Base-by-base conservation (phyloP, 2,888 invertebrate genomes). In the Ceramica pisi region DNA sequence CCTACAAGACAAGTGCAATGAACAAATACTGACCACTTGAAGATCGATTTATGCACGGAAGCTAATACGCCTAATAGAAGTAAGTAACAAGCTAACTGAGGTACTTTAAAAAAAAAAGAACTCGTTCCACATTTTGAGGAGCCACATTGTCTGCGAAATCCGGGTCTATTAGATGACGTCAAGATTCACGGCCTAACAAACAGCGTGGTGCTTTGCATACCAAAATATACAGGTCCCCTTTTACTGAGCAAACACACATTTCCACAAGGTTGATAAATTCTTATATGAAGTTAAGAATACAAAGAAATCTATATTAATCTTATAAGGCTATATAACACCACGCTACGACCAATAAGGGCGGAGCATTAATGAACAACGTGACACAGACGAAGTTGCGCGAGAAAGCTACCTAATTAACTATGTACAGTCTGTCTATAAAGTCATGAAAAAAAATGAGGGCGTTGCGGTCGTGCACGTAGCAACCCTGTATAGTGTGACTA, bases 61-160 rank as follows among this genome's bases (percentile, higher is more conserved):
- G 16, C 31, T 31, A 48, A 48, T 8, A 56, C n/a, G 1, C 16
- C 9, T 23, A 16, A 14, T 19, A 51, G 3, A 2, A 12, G 5
- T 41, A 35, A 44, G 51, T 19, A n/a, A 46, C n/a, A 46, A 44
- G 26, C 19, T 46, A 8, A 19, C 19, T 9, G 38, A 6, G 62
- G 6, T 31, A 5, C 35, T 21, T 35, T 21, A 9, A n/a, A 46
- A 48, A 26, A 2, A 9, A 50, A 1, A 31, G 9, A 46, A 61
- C 51, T 41, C 51, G 55, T 64, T 56, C 71, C 57, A 80, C 65
- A 72, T 78, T 74, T 35, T 21, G 31, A 51, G 82, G 70, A 77
- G 83, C 62, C 80, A 80, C 69, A 71, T 68, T 74, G 82, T 82
- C 82, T 80, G 31, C 48, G 50, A 78, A 82, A 80, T 82, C 82